Base-by-base conservation (phyloP, 2,113 vertebrate species). In the Ramphastos sulfuratus region DNA sequence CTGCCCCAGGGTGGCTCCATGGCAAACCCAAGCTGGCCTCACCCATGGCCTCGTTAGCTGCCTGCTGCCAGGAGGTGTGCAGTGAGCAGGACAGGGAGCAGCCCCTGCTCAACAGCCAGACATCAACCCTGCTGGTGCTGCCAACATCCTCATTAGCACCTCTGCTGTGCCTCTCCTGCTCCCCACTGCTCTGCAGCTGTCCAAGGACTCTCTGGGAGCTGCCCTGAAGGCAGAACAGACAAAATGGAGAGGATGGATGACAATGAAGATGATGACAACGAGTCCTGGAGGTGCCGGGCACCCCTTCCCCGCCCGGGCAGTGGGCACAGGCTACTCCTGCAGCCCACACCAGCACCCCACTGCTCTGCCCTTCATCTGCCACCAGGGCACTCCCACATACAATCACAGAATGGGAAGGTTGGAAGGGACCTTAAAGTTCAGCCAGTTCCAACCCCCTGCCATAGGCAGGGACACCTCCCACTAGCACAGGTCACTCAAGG, bases 81-180 rank as follows among this genome's bases (percentile, higher is more conserved):
- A 39, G 20, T 0, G 2, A 59, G 83, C 1, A 0, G 3, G 9
- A 71, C 76, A 33, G 1, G 1, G 69, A 79, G 82, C 83, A 94
- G 92, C 60, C 21, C 75, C 77, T 25, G 24, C 6, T 24, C 81
- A 27, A 58, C 90, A 69, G 70, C n/a, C 70, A 72, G 61, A 61
- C 85, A 72, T 58, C 30, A 23, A 44, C 86, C 83, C 92, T 86
- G 0, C 70, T 21, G 69, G 56, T 2, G 80, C 90, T 94, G 94
- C 86, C 94, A 95, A 93, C 83, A 76, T 79, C 89, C 91, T 79
- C 48, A 89, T 94, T 90, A 94, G 91, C 90, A 89, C 86, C 83
- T 86, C 86, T 44, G 70, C 67, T 0, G 6, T 3, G 76, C 72
- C 52, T 1, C 24, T 67, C 80, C 80, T 58, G 81, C 94, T 89